Base-by-base conservation (phyloP, 1,140 invertebrate genomes). In the Philopotamus ludificatus region DNA sequence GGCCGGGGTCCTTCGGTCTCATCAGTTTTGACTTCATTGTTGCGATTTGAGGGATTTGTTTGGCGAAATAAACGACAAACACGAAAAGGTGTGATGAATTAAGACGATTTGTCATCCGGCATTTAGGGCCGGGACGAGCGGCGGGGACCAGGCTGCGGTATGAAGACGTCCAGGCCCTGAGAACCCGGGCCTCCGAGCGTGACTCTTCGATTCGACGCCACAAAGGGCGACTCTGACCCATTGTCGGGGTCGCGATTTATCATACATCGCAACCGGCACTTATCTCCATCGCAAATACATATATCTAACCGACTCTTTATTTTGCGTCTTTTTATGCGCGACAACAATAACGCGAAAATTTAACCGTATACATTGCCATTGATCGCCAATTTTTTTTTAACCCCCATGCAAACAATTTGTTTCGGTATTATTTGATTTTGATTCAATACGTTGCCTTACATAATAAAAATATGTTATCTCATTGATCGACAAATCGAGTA, bases 11-110 rank as follows among this genome's bases (percentile, higher is more conserved):
- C 39, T 15, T 34, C 55, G 22, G 57, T 47, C 42, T 60, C 57
- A 60, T 60, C 57, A 49, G 15, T 47, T 34, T 60, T 41, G 57
- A 66, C 63, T 62, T 49, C 62, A 66, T 65, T 69, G 67, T 65
- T 58, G 53, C 44, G 39, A 47, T 66, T 63, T 42, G 61, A 66
- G 59, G 58, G 59, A 59, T 54, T 62, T 61, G 41, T 60, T 60
- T 44, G 59, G 25, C 59, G 59, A 63, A 47, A 61, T 58, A 59
- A 58, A 53, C 55, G 67, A 66, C 67, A 65, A 69, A 69, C 67
- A 69, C 45, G 63, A 44, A 65, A 65, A 69, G 67, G 67, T 69
- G 67, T 69, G 67, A 69, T 69, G 67, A 69, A 69, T 69, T 61
- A 57, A 44, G 45, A 63, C 63, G 59, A 69, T 69, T 69, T 69